Conservation (phyloP, 2,113 vertebrate genomes). For the Microcebus jonahi region DNA sequence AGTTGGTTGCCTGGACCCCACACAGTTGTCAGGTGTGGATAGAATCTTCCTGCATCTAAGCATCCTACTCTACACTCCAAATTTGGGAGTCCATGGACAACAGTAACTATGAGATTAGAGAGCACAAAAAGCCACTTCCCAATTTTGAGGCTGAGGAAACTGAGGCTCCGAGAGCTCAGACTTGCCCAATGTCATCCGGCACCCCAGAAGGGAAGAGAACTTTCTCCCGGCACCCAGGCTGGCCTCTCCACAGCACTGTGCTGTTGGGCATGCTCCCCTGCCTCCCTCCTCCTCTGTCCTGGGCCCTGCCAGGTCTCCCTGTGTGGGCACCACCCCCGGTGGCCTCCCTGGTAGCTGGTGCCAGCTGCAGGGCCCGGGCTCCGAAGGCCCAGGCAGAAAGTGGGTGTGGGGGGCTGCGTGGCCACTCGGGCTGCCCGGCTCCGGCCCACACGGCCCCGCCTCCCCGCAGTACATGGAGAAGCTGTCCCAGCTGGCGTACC, state of each 20-base stretch:
- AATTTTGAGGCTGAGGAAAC: neutral
- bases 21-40: fast-evolving
- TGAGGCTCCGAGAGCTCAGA: neutral
- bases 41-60: neutral
- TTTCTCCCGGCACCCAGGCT: too few species aligned
- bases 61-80: neutral
- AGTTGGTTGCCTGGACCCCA: neutral
- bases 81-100: neutral
- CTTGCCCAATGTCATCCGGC: neutral
- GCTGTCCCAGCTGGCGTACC: constrained; percentile 95
- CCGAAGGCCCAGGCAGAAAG: neutral
- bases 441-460: fast-evolving
- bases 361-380: neutral
- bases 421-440: fast-evolving
- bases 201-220: neutral
- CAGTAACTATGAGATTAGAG: neutral
- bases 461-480: constrained; percentile 93
- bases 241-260: fast-evolving
- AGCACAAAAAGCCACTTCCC: neutral
- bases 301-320: too few species aligned
- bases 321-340: fast-evolving
- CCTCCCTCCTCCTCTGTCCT: neutral
- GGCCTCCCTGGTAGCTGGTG: neutral
- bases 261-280: fast-evolving
- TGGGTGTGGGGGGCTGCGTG: neutral